Percentiles rank a stretch among this genome's conserved stretches.
phyloP scores from a whole-genome alignment of 2,797 vertebrate species.

The Notamacropus eugenii region DNA sequence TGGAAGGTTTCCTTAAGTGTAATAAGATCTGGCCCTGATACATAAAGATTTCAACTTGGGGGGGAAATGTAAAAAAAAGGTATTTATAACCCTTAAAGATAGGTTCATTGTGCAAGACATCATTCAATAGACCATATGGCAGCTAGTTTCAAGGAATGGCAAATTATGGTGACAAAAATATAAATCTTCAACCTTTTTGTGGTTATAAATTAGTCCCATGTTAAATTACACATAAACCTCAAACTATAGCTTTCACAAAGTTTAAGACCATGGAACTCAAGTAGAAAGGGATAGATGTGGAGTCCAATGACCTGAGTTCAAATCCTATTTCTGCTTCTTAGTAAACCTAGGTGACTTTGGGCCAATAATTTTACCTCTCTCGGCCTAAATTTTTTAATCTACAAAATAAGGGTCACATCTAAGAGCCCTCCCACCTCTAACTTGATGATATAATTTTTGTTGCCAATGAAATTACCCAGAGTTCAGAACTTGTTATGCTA shows the following conservation, averaged over 20 bases:
- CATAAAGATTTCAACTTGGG: slow-evolving; percentile 75
- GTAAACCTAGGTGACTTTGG: not conserved
- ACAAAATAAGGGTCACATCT: not conserved
- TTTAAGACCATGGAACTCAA: slow-evolving; percentile 15
- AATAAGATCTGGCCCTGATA: slow-evolving; percentile 70
- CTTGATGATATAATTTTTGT: not conserved
- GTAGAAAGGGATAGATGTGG: slow-evolving; percentile 47
- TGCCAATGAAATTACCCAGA: not conserved
- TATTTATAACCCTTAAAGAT: slow-evolving; percentile 62
- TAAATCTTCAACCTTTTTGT: slow-evolving; percentile 19
- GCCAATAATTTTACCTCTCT: not conserved
- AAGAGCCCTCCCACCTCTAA: not conserved
- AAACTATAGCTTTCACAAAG: not conserved
- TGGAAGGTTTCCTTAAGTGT: slow-evolving; percentile 44
- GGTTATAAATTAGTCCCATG: slow-evolving; percentile 13
- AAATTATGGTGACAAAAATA: slow-evolving; percentile 75
- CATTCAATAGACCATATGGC: slow-evolving; percentile 53
- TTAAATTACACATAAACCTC: slow-evolving; percentile 58
- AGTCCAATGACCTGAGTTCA: not conserved
- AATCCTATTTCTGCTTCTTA: not conserved
- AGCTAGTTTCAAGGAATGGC: slow-evolving; percentile 52
- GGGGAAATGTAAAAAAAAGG: slow-evolving; percentile 63
- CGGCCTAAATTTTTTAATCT: not conserved
- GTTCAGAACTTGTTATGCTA: not conserved
- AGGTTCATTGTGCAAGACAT: slow-evolving; percentile 68